Conservation (phyloP, 2,797 vertebrate species). For the Microtus agrestis region DNA sequence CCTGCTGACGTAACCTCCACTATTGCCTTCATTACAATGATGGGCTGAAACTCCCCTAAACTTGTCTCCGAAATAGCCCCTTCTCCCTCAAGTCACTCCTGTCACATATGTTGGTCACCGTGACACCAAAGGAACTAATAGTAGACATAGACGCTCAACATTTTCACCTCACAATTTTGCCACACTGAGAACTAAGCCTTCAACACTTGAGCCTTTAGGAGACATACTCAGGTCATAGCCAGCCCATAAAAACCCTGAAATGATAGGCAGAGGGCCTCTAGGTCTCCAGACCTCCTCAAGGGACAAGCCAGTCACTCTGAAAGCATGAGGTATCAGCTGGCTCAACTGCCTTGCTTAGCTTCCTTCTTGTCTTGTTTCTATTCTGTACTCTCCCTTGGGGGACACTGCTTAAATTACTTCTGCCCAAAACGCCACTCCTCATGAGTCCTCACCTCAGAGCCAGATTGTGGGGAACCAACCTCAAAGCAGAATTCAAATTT, state of each 20-base stretch:
- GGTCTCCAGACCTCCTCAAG: no score
- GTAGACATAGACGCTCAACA: neutral
- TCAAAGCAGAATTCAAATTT: neutral
- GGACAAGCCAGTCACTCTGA: neutral
- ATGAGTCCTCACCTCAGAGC: neutral
- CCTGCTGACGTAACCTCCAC: neutral
- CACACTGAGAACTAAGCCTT: neutral
- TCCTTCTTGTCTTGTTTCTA: neutral
- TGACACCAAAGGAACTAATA: neutral
- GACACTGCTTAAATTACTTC: neutral
- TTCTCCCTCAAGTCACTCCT: neutral
- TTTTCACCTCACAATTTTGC: neutral
- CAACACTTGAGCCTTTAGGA: neutral
- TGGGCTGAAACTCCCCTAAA: neutral
- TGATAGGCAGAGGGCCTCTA: fast-evolving
- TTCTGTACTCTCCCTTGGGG: neutral
- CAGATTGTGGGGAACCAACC: neutral
- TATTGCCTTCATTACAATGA: neutral
- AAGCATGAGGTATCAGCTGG: neutral
- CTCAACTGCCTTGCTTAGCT: no score
- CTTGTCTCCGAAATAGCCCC: neutral
- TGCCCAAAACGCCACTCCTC: neutral
- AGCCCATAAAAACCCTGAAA: neutral
- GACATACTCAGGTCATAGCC: neutral
- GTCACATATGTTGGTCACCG: neutral